Evolutionary conservation across 2,888 invertebrate genomes (phyloP).

Genomic region (Monopis laevigella): DNA sequence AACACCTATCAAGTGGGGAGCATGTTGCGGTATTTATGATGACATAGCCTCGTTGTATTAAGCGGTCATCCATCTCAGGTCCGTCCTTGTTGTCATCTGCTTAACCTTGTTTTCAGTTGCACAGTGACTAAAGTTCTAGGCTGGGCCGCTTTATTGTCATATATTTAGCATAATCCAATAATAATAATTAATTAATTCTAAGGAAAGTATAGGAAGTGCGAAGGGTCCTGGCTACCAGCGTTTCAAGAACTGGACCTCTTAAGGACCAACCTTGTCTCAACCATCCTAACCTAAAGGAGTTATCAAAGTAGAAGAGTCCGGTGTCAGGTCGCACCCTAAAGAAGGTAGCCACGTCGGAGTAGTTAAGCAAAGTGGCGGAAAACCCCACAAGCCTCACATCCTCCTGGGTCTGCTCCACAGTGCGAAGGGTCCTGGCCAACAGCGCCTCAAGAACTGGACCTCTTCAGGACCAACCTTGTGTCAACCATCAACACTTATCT

Average conservation of each 20-base stretch:
- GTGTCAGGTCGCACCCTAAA: constrained; percentile 87
- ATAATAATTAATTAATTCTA: too few species aligned
- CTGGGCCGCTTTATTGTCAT: too few species aligned
- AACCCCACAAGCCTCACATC: constrained; percentile 95
- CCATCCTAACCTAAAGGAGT: constrained; percentile 80
- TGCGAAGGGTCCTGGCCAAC: constrained; percentile 88
- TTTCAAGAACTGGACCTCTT: constrained; percentile 96
- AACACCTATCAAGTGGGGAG: too few species aligned
- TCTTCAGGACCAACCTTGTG: constrained; percentile 94
- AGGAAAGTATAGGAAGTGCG: too few species aligned
- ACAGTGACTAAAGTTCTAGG: too few species aligned
- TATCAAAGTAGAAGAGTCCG: constrained; percentile 97
- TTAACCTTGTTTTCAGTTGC: too few species aligned
- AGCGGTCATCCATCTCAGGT: too few species aligned
- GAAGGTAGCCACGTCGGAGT: constrained; percentile 96
- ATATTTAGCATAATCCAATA: too few species aligned
- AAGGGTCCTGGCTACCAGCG: constrained; percentile 90
- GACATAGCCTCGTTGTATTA: too few species aligned
- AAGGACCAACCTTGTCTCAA: too few species aligned
- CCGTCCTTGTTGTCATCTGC: too few species aligned
- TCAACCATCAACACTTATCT: constrained; percentile 44
- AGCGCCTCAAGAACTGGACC: constrained; percentile 97
- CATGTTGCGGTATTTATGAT: too few species aligned
- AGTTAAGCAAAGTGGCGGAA: constrained; percentile 97
- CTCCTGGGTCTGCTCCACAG: constrained; percentile 94